A percentile compares a stretch with the other conserved stretches of the same genome.
Evolutionary conservation across 2,888 invertebrate species (phyloP).

Genomic region (Lottia scabra): DNA sequence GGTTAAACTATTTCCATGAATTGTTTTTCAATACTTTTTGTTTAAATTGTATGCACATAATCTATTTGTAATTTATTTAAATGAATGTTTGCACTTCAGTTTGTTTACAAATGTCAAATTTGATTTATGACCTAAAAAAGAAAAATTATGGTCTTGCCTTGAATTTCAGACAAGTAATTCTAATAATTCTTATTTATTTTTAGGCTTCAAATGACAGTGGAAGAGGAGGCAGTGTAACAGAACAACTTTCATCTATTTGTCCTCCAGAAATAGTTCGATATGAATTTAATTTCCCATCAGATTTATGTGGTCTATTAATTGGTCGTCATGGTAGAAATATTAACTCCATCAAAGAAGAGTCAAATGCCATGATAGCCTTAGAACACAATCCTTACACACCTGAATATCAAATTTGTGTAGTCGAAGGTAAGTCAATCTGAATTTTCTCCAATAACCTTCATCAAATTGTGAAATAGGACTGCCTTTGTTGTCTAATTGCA

Average conservation of each 20-base stretch:
- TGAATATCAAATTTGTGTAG: conserved; percentile 84
- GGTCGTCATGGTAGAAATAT: conserved; percentile 86
- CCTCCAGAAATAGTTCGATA: conserved; percentile 73
- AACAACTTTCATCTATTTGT: conserved; percentile 70
- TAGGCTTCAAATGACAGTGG: conserved; percentile 86
- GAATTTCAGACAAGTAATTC: too few relatives aligned
- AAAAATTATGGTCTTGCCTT: too few relatives aligned
- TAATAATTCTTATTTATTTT: background rate
- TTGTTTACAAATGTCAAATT: too few relatives aligned
- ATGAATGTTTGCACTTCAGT: too few relatives aligned
- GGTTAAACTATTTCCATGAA: too few relatives aligned
- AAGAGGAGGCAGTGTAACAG: conserved; percentile 76
- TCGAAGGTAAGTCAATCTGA: conserved; percentile 76
- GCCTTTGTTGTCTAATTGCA: too few relatives aligned
- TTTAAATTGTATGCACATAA: too few relatives aligned
- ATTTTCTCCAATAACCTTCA: too few relatives aligned
- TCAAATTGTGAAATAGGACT: too few relatives aligned
- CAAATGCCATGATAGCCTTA: conserved; percentile 84
- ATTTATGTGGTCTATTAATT: conserved; percentile 86
- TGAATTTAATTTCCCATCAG: conserved; percentile 70
- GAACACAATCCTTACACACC: conserved; percentile 81
- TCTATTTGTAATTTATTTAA: too few relatives aligned
- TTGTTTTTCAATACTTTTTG: too few relatives aligned
- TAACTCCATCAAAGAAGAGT: conserved; percentile 81
- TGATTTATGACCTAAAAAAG: too few relatives aligned